A percentile compares a stretch with the other conserved stretches of the same genome.
Evolutionary conservation across 2,888 invertebrate genomes (phyloP).

Genomic region (Bedellia somnulentella): DNA sequence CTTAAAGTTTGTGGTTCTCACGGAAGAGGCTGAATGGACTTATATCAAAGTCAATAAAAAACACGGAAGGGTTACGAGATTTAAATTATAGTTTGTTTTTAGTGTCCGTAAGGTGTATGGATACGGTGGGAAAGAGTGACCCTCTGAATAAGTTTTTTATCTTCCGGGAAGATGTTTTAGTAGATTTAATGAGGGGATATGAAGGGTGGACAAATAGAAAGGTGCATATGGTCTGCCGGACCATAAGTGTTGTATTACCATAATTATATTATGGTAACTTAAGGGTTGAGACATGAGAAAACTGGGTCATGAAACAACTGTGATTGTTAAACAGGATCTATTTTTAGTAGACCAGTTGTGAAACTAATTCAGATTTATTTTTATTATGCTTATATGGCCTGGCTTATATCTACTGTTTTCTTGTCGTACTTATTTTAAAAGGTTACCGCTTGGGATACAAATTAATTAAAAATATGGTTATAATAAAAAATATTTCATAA

Average conservation of each 20-base stretch:
- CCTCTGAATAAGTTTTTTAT: constrained; percentile 37
- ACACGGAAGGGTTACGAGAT: constrained; percentile 53
- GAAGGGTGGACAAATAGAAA: constrained; percentile 25
- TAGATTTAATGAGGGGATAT: constrained; percentile 36
- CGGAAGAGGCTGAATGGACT: constrained; percentile 51
- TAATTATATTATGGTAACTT: background rate
- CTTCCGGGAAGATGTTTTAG: constrained; percentile 49
- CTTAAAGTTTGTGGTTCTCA: constrained; percentile 47
- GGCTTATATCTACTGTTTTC: too few species aligned
- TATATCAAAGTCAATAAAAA: constrained; percentile 24
- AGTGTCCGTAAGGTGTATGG: constrained; percentile 34
- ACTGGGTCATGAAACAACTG: background rate
- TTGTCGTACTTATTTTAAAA: too few species aligned
- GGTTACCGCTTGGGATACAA: too few species aligned
- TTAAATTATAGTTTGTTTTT: constrained; percentile 51
- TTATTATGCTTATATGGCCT: too few species aligned
- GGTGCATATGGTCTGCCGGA: constrained; percentile 21
- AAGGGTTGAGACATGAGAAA: constrained; percentile 3
- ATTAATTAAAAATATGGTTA: background rate
- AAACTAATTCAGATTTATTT: background rate
- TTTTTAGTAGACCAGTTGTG: background rate
- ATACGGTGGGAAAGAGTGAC: constrained; percentile 54
- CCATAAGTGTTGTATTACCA: constrained; percentile 26
- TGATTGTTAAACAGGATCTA: background rate
- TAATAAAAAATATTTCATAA: background rate